Conservation (phyloP, 2,113 vertebrate species). For the Bucco capensis region DNA sequence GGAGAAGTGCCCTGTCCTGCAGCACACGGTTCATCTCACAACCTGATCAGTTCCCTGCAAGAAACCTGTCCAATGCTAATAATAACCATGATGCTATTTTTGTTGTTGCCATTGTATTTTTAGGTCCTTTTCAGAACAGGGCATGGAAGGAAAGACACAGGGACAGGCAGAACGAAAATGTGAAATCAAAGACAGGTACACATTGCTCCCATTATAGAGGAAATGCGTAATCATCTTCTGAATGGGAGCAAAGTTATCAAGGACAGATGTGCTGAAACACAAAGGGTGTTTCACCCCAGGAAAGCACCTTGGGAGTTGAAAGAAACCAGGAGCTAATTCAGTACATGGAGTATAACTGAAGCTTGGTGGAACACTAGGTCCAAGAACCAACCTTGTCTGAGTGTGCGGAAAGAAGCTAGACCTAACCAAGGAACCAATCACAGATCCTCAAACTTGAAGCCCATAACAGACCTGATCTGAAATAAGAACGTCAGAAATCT, state of each 20-base stretch:
- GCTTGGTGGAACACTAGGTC: neutral
- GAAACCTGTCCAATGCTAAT: neutral
- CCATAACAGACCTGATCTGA: neutral
- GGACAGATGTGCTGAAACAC: neutral
- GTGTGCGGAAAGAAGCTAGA: rapidly evolving
- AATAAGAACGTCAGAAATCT: neutral
- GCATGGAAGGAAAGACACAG: neutral
- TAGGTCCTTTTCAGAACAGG: neutral
- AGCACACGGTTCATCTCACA: neutral
- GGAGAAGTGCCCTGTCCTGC: neutral
- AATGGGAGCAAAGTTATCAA: neutral
- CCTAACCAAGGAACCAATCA: neutral
- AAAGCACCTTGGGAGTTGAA: neutral
- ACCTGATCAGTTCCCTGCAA: neutral
- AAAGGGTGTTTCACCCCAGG: rapidly evolving
- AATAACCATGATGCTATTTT: neutral
- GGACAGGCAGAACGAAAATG: neutral
- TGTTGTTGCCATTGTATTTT: neutral
- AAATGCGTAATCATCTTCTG: neutral
- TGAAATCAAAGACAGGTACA: neutral
- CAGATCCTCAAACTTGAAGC: neutral
- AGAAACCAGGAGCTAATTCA: neutral
- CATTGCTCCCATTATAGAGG: rapidly evolving
- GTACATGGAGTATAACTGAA: neutral
- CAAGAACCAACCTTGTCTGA: rapidly evolving